A percentile compares a stretch with the other conserved stretches of the same genome.
phyloP scores from a whole-genome alignment of 2,113 vertebrate genomes.

The Neolamprologus toae region DNA sequence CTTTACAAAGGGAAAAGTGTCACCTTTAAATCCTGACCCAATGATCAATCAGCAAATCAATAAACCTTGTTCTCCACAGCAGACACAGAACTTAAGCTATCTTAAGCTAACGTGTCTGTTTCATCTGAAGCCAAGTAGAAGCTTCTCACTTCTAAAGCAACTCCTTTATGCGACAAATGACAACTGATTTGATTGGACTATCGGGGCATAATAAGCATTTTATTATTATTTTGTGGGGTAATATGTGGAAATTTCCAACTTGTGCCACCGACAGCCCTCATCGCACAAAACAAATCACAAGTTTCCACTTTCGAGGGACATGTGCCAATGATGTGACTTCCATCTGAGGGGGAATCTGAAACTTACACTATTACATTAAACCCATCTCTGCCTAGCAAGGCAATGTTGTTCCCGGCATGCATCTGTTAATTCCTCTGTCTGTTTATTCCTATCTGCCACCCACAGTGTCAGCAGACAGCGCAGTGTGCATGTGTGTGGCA shows the following conservation, averaged over 20 bases:
- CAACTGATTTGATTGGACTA: not conserved
- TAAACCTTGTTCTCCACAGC: not conserved
- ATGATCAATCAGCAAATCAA: not conserved
- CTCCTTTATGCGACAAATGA: not conserved
- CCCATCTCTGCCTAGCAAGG: not conserved
- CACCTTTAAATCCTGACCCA: not conserved
- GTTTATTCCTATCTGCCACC: slow-evolving; percentile 23
- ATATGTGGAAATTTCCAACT: not conserved
- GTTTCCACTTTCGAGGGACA: not conserved
- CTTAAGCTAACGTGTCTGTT: not conserved
- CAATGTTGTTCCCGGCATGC: slow-evolving; percentile 18
- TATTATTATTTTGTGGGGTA: not conserved
- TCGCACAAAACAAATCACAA: not conserved
- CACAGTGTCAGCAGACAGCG: slow-evolving; percentile 13
- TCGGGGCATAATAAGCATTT: not conserved
- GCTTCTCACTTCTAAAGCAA: not conserved
- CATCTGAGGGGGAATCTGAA: not conserved
- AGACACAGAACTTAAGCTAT: not conserved
- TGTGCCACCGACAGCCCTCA: not conserved
- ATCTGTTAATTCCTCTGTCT: slow-evolving; percentile 2
- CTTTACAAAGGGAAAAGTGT: not conserved
- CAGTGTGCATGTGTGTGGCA: slow-evolving; percentile 6
- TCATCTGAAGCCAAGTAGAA: not conserved
- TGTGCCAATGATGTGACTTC: not conserved
- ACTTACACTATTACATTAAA: not conserved